Evolutionary conservation across 2,888 invertebrate species (phyloP).

Genomic region (Andrena camellia): DNA sequence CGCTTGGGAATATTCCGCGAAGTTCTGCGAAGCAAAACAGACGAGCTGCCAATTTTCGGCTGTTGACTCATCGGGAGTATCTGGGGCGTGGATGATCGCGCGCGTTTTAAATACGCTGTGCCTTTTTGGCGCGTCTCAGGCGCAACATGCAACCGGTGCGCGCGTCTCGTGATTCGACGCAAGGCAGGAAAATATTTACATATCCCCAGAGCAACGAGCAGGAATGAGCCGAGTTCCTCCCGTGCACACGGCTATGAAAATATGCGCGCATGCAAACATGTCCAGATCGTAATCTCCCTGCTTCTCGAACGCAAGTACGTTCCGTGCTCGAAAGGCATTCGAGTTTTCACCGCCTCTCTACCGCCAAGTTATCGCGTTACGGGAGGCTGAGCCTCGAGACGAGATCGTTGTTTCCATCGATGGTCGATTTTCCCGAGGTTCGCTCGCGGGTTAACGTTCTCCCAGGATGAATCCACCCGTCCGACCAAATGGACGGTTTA

Average conservation of each 20-base stretch:
- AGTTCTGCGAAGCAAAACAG: conserved; percentile 1
- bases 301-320: conserved; percentile 5
- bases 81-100: conserved; percentile 32
- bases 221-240: not conserved
- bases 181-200: conserved; percentile 9
- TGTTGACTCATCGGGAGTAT: conserved; percentile 38
- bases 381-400: conserved; percentile 29
- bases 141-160: conserved; percentile 11
- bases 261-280: conserved; percentile 13
- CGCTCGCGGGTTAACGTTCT: not conserved
- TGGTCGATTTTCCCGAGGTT: conserved; percentile 19
- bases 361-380: conserved; percentile 34
- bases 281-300: conserved; percentile 35
- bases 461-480: not conserved
- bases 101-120: conserved; percentile 45
- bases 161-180: not conserved
- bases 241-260: conserved; percentile 6
- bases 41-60: conserved; percentile 18
- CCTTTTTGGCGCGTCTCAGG: conserved; percentile 26
- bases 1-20: not conserved
- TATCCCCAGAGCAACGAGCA: not conserved
- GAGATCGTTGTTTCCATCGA: conserved; percentile 26
- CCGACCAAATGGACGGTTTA: conserved; percentile 17
- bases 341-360: conserved; percentile 52
- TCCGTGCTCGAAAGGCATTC: conserved; percentile 35